Conservation (phyloP, 2,113 vertebrate genomes). For the Lonchura striata region DNA sequence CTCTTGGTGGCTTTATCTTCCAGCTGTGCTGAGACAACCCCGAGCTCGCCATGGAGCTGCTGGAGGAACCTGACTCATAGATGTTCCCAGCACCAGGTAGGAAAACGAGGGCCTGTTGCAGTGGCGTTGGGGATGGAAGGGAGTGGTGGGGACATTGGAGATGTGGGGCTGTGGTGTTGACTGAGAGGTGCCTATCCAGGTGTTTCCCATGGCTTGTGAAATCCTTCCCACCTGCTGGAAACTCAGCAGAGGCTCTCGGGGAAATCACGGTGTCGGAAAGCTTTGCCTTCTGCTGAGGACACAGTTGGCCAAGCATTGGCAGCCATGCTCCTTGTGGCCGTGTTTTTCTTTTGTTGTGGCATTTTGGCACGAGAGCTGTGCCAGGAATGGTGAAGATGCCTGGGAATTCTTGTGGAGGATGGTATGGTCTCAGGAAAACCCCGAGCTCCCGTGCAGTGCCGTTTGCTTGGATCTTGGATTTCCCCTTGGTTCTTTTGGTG, state of each 20-base stretch:
- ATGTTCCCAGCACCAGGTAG: constrained; percentile 65
- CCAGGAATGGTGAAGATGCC: accelerated
- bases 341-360: accelerated
- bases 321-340: accelerated
- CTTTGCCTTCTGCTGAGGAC: not conserved
- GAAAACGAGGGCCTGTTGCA: not conserved
- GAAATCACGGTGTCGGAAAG: accelerated
- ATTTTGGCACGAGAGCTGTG: not conserved
- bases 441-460: accelerated
- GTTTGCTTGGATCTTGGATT: accelerated
- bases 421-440: accelerated
- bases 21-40: constrained; percentile 10
- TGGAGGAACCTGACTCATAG: constrained; percentile 10
- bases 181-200: too few relatives aligned
- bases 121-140: not conserved
- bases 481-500: not conserved
- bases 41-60: constrained; percentile 1
- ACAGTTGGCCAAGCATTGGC: accelerated
- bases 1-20: constrained; percentile 24
- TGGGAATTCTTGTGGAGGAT: not conserved
- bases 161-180: accelerated
- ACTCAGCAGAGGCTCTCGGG: not conserved
- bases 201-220: not conserved
- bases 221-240: not conserved
- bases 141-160: not conserved